These are phyloP conservation scores for Fabriciana adippe DNA, from an alignment of 2,888 invertebrate species.

Conservation along the genomic window DNA sequence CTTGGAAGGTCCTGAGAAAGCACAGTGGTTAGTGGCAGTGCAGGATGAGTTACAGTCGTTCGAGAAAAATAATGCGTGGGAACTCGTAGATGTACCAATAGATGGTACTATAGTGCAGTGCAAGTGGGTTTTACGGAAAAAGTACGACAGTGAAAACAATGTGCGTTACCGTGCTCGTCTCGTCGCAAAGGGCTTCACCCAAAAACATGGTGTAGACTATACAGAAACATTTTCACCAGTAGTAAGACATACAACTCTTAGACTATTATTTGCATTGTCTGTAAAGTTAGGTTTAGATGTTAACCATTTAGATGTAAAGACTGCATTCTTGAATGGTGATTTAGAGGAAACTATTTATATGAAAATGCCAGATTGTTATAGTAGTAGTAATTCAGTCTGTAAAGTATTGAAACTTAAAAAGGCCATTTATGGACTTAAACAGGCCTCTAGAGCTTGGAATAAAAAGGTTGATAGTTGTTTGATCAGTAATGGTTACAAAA, in stretches of 20 bases:
- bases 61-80: not conserved
- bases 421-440: conserved; percentile 40
- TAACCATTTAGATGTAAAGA: conserved; percentile 1
- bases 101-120: not conserved
- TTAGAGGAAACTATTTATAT: conserved; percentile 23
- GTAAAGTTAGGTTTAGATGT: not conserved
- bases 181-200: conserved; percentile 33
- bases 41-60: conserved; percentile 27
- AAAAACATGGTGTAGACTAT: conserved; percentile 26
- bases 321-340: conserved; percentile 32
- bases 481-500: conserved; percentile 30
- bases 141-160: conserved; percentile 31
- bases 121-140: conserved; percentile 6
- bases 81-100: not conserved
- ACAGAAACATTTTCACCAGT: conserved; percentile 32
- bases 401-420: conserved; percentile 34
- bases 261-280: conserved; percentile 3
- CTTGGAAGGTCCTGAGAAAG: conserved; percentile 31
- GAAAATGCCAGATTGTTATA: conserved; percentile 24
- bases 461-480: conserved; percentile 33
- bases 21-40: conserved; percentile 36
- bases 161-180: conserved; percentile 28
- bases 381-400: conserved; percentile 4
- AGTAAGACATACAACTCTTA: conserved; percentile 9
- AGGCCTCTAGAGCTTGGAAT: conserved; percentile 36